Percentiles rank a stretch among this genome's conserved stretches.
phyloP scores from a whole-genome alignment of 2,797 vertebrate genomes.

The Pogoniulus pusillus region DNA sequence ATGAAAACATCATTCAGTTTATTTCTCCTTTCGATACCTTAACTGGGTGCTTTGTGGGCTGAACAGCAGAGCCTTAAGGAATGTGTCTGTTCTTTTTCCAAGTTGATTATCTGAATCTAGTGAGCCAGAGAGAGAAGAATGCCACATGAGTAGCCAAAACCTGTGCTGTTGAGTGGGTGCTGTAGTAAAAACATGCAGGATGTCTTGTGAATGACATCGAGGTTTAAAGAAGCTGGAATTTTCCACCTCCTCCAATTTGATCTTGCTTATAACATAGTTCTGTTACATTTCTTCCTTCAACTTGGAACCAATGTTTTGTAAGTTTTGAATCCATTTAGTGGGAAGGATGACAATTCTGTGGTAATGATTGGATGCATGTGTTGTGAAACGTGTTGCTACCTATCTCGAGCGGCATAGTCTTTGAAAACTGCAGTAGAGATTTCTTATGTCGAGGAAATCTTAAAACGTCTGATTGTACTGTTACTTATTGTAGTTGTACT shows the following conservation, averaged over 20 bases:
- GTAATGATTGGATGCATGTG: not conserved
- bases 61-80: slow-evolving; percentile 1
- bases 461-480: not conserved
- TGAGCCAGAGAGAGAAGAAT: not conserved
- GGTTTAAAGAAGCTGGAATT: not conserved
- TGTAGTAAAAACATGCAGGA: not conserved
- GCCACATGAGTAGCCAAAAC: not conserved
- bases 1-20: not conserved
- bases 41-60: not conserved
- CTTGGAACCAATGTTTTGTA: not conserved
- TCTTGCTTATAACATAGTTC: not conserved
- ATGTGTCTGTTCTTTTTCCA: slow-evolving; percentile 25
- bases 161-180: not conserved
- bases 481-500: not conserved
- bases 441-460: not conserved
- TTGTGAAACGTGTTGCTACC: not conserved
- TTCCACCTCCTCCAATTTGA: not conserved
- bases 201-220: not conserved
- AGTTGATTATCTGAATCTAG: slow-evolving; percentile 5
- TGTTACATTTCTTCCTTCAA: not conserved
- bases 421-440: not conserved
- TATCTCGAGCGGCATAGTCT: not conserved
- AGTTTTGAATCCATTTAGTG: not conserved
- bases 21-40: not conserved
- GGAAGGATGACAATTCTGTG: not conserved